Evolutionary conservation across 2,113 vertebrate genomes (phyloP).

Genomic region (Lampris megalopsis): DNA sequence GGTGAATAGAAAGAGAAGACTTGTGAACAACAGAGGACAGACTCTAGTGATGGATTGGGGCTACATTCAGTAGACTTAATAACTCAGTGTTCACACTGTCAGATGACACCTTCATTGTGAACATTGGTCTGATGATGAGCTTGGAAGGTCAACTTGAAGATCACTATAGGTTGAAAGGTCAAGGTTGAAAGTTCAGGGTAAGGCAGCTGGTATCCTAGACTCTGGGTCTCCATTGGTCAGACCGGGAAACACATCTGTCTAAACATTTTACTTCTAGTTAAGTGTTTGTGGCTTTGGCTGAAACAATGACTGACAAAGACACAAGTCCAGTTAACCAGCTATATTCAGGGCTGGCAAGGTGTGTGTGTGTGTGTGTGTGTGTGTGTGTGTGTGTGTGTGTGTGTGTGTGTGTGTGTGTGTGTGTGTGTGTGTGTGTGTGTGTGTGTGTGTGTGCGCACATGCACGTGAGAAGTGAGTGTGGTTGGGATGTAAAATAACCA

Average conservation of each 20-base stretch:
- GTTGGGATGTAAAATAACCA: neutral
- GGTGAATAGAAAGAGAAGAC: too few relatives aligned
- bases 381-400: neutral
- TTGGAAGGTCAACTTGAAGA: neutral
- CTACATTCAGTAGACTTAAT: too few relatives aligned
- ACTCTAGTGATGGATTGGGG: too few relatives aligned
- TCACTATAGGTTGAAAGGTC: slow-evolving; percentile 21
- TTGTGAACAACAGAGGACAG: too few relatives aligned
- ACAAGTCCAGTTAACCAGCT: slow-evolving; percentile 18
- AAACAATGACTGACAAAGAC: slow-evolving; percentile 48
- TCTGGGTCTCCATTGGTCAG: slow-evolving; percentile 10
- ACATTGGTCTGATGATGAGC: neutral
- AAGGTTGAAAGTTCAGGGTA: slow-evolving; percentile 27
- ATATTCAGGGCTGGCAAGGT: slow-evolving; percentile 1
- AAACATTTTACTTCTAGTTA: slow-evolving; percentile 34
- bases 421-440: slow-evolving; percentile 6
- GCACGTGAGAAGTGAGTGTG: neutral
- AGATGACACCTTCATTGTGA: neutral
- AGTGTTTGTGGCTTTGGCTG: slow-evolving; percentile 29
- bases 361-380: slow-evolving; percentile 1
- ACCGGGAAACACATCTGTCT: slow-evolving; percentile 56
- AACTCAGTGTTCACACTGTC: too few relatives aligned
- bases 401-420: neutral
- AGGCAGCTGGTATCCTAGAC: slow-evolving; percentile 26
- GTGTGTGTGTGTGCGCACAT: neutral